Evolutionary conservation across 2,888 invertebrate genomes (phyloP).

Genomic region (Schizaphis graminum): DNA sequence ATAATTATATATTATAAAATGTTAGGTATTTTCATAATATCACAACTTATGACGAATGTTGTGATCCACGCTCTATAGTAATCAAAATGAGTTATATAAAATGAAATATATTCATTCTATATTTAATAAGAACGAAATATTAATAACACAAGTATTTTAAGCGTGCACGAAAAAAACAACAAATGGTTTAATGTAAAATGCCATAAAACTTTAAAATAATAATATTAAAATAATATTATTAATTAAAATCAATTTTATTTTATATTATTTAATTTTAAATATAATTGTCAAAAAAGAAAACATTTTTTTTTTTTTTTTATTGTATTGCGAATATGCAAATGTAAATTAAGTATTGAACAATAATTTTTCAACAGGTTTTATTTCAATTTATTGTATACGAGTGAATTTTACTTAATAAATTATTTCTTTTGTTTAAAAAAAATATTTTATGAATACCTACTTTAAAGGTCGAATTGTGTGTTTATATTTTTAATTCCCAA

Average conservation of each 20-base stretch:
- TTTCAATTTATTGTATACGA: not conserved
- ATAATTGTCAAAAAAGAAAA: not conserved
- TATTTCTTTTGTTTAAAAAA: not conserved
- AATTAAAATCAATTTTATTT: not conserved
- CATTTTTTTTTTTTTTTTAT: not conserved
- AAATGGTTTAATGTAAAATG: too few relatives aligned
- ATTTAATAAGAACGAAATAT: not conserved
- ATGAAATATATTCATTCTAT: not conserved
- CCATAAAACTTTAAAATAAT: too few relatives aligned
- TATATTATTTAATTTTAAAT: not conserved
- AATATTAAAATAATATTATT: not conserved
- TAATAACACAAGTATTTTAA: not conserved
- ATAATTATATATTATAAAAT: constrained; percentile 8
- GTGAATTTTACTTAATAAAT: not conserved
- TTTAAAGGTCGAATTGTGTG: not conserved
- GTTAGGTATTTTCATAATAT: constrained; percentile 14
- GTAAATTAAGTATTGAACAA: not conserved
- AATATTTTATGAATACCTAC: not conserved
- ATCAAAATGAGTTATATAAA: not conserved
- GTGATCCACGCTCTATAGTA: not conserved
- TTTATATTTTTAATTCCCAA: not conserved
- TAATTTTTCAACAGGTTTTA: not conserved
- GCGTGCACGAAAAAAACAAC: not conserved
- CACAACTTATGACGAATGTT: not conserved
- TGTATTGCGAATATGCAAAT: not conserved